Percentiles rank a stretch among this genome's conserved stretches.
These are phyloP conservation scores for Rhabdornis inornatus DNA, from an alignment of 2,113 vertebrate species.

Conservation along the genomic window DNA sequence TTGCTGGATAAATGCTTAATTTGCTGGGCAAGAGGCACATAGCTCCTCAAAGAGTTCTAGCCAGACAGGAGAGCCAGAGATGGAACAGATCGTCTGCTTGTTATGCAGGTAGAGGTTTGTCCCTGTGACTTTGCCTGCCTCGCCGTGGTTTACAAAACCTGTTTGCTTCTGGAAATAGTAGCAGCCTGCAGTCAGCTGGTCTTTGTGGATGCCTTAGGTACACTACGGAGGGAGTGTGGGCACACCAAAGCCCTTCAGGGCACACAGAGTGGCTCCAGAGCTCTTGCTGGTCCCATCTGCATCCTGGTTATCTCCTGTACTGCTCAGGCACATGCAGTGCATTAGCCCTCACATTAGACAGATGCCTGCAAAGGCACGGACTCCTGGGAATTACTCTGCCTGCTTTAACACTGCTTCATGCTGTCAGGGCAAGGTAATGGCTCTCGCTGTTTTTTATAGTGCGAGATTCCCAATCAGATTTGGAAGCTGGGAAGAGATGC, in stretches of 20 bases:
- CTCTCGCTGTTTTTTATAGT: not conserved
- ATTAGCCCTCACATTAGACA: not conserved
- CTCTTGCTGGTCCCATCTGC: not conserved
- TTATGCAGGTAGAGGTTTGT: not conserved
- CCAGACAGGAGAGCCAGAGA: not conserved
- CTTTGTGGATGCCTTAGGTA: not conserved
- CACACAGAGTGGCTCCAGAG: not conserved
- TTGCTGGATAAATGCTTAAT: not conserved
- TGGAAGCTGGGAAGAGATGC: slow-evolving; percentile 39
- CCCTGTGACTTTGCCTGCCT: not conserved
- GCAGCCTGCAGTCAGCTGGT: not conserved
- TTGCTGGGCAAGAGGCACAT: not conserved
- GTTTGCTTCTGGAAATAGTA: not conserved
- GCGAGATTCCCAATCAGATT: not conserved
- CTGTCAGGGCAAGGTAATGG: slow-evolving; percentile 13
- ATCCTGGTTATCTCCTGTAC: fast-evolving
- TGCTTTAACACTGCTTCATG: not conserved
- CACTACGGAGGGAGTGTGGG: not conserved
- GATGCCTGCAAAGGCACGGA: not conserved
- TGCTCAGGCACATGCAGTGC: not conserved
- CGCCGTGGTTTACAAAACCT: not conserved
- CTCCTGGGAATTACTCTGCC: slow-evolving; percentile 17
- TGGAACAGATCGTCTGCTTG: not conserved
- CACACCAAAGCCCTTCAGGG: not conserved
- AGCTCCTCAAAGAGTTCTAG: not conserved